Percentiles rank a stretch among this genome's conserved stretches.
These are phyloP conservation scores for Cottus gobio DNA, from an alignment of 2,113 vertebrate species.

Conservation along the genomic window DNA sequence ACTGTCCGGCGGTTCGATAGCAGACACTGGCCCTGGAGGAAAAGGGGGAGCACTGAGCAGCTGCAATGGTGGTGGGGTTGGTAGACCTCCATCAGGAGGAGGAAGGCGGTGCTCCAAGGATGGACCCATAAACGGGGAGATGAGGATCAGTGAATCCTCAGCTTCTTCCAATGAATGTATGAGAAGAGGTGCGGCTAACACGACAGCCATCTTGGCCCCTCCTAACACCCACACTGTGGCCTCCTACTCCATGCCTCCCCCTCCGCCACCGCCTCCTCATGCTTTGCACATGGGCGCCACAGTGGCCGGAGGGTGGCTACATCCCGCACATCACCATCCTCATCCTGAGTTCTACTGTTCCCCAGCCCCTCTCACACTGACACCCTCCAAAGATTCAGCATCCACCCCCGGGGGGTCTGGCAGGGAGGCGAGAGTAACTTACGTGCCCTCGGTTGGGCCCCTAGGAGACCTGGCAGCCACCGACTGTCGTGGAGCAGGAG, in stretches of 20 bases:
- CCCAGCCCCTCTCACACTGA: constrained; percentile 79
- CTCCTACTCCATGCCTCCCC: constrained; percentile 90
- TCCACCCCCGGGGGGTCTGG: constrained; percentile 69
- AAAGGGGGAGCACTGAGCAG: constrained; percentile 70
- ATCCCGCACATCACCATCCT: constrained; percentile 79
- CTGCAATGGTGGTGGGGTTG: constrained; percentile 53
- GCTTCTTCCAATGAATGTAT: constrained; percentile 87
- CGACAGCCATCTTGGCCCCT: constrained; percentile 75
- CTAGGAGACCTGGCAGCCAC: constrained; percentile 84
- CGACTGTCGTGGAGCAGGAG: constrained; percentile 84
- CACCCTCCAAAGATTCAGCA: constrained; percentile 86
- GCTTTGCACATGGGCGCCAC: constrained; percentile 85
- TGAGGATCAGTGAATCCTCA: constrained; percentile 86
- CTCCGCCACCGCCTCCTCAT: constrained; percentile 79
- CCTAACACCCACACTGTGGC: constrained; percentile 83
- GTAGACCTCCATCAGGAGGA: constrained; percentile 62
- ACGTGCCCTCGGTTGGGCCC: constrained; percentile 92
- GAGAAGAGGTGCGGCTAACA: constrained; percentile 85
- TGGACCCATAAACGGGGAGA: constrained; percentile 77
- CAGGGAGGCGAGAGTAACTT: constrained; percentile 88
- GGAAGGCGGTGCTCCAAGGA: constrained; percentile 85
- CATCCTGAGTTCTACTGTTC: constrained; percentile 91
- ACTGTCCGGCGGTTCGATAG: constrained; percentile 77
- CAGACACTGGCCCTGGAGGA: constrained; percentile 73
- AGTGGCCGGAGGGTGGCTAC: constrained; percentile 87